Percentiles rank a stretch among this genome's conserved stretches.
These are phyloP conservation scores for Donacobius atricapilla DNA, from an alignment of 2,113 vertebrate species.

Conservation along the genomic window DNA sequence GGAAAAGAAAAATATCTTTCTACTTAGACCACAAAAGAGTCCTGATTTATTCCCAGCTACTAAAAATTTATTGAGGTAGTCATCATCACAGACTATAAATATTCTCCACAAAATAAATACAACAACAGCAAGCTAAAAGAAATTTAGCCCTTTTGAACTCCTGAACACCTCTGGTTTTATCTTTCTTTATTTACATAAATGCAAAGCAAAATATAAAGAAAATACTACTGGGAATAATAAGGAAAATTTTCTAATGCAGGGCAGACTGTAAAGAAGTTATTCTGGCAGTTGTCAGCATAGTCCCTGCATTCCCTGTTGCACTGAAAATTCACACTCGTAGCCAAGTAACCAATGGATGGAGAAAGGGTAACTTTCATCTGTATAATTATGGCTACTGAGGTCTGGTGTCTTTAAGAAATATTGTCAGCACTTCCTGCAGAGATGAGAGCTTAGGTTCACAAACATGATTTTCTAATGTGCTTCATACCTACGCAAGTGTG, in stretches of 20 bases:
- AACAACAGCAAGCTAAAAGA: not conserved
- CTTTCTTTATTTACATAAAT: not conserved
- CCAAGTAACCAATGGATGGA: not conserved
- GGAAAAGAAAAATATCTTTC: not conserved
- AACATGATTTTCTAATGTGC: constrained; percentile 32
- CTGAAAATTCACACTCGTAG: not conserved
- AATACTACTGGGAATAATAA: not conserved
- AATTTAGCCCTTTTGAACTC: not conserved
- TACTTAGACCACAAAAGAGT: not conserved
- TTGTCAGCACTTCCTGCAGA: constrained; percentile 39
- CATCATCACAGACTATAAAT: not conserved
- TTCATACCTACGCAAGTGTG: constrained; percentile 32
- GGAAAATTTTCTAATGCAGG: not conserved
- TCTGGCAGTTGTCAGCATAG: not conserved
- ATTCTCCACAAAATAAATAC: not conserved
- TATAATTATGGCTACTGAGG: constrained; percentile 8
- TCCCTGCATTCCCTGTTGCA: not conserved
- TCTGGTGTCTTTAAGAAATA: constrained; percentile 6
- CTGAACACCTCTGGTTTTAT: not conserved
- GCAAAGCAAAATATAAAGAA: not conserved
- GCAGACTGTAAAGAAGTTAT: not conserved
- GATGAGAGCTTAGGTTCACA: constrained; percentile 30
- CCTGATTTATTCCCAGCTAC: not conserved
- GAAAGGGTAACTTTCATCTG: constrained; percentile 3
- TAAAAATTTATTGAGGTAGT: not conserved